These are phyloP conservation scores for Ctenoplectra terminalis DNA, from an alignment of 1,140 invertebrate genomes.

Conservation along the genomic window DNA sequence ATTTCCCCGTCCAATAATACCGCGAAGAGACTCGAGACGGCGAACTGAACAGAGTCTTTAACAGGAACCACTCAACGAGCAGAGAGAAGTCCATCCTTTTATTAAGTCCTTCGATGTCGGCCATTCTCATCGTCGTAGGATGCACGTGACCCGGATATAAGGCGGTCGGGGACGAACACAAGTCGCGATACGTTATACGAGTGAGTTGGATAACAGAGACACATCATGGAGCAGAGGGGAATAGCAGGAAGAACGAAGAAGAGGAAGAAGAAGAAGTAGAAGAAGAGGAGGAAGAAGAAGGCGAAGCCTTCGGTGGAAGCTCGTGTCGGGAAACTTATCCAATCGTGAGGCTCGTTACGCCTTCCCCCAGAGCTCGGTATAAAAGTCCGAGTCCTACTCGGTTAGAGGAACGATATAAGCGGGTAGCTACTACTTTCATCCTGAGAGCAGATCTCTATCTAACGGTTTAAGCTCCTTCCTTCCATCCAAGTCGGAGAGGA, in stretches of 20 bases:
- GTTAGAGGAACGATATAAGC: conserved; percentile 77
- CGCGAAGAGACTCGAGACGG: background rate
- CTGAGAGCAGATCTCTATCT: conserved; percentile 82
- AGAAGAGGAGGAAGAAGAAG: conserved; percentile 36
- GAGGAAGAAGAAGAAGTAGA: background rate
- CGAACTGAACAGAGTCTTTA: conserved; percentile 14
- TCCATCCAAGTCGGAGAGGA: conserved; percentile 51
- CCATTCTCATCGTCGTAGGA: conserved; percentile 52
- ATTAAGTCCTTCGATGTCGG: conserved; percentile 39
- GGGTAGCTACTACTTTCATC: conserved; percentile 81
- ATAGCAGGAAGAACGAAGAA: conserved; percentile 33
- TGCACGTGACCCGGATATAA: conserved; percentile 62
- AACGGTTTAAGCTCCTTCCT: conserved; percentile 82
- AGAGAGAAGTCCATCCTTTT: conserved; percentile 13
- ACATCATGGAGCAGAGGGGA: background rate
- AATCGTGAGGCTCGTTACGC: conserved; percentile 82
- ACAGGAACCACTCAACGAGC: background rate
- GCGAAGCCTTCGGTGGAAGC: conserved; percentile 57
- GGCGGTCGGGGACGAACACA: conserved; percentile 2
- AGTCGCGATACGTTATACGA: conserved; percentile 55
- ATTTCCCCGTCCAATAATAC: too few species aligned
- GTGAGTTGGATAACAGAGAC: conserved; percentile 46
- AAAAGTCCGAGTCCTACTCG: conserved; percentile 77
- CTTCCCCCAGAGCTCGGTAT: conserved; percentile 71
- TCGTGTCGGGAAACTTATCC: conserved; percentile 81